These are phyloP conservation scores for Semibalanus balanoides DNA, from an alignment of 1,140 invertebrate genomes.

Conservation along the genomic window DNA sequence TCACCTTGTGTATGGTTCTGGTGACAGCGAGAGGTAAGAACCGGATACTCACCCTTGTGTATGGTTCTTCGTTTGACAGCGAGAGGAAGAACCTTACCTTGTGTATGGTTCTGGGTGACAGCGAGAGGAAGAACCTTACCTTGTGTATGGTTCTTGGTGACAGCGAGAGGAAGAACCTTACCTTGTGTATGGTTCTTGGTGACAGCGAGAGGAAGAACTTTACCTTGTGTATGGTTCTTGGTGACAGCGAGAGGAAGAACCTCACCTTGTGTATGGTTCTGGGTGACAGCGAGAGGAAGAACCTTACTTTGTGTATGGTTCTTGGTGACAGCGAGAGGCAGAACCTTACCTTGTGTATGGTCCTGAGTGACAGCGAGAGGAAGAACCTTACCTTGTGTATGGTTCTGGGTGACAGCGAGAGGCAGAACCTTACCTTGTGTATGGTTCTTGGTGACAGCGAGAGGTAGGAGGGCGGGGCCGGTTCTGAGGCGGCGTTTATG, in stretches of 20 bases:
- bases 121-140: too few species aligned
- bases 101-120: too few species aligned
- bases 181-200: too few species aligned
- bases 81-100: too few species aligned
- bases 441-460: slow-evolving; percentile 57
- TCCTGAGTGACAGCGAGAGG: slow-evolving; percentile 55
- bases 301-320: slow-evolving; percentile 43
- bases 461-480: slow-evolving; percentile 49
- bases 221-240: slow-evolving; percentile 46
- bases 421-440: slow-evolving; percentile 41
- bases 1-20: too few species aligned
- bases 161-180: slow-evolving; percentile 57
- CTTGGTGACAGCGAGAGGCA: slow-evolving; percentile 61
- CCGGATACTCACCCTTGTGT: slow-evolving; percentile 44
- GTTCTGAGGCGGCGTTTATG: slow-evolving; percentile 36
- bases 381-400: too few species aligned
- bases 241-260: slow-evolving; percentile 64
- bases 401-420: too few species aligned
- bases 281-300: too few species aligned
- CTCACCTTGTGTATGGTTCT: too few species aligned
- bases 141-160: slow-evolving; percentile 51
- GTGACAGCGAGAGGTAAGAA: too few species aligned
- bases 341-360: slow-evolving; percentile 42
- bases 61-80: slow-evolving; percentile 54
- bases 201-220: too few species aligned